Conservation (phyloP, 2,888 invertebrate species). For the Darwinula stevensoni region DNA sequence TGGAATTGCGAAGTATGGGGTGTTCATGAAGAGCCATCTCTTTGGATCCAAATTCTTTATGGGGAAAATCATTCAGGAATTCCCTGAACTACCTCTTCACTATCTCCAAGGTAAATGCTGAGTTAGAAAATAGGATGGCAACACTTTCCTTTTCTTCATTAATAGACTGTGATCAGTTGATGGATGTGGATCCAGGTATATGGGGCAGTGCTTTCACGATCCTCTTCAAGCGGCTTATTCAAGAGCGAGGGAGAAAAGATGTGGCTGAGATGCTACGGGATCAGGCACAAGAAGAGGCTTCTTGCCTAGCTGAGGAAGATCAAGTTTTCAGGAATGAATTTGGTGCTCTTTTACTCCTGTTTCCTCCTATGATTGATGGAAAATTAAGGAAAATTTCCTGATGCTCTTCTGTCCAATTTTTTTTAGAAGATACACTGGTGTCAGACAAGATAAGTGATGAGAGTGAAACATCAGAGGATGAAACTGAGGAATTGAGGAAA, state of each 20-base stretch:
- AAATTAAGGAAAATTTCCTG: too few species aligned
- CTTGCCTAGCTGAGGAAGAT: not conserved
- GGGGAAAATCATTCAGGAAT: conserved; percentile 15
- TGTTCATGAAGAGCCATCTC: conserved; percentile 16
- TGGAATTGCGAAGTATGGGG: conserved; percentile 19
- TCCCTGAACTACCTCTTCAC: conserved; percentile 17
- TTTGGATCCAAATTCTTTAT: conserved; percentile 18
- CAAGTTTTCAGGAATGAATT: too few species aligned
- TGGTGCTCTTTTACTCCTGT: too few species aligned
- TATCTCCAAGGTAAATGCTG: conserved; percentile 16
- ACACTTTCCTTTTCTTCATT: not conserved
- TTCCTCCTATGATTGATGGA: too few species aligned
- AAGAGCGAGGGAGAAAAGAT: conserved; percentile 13
- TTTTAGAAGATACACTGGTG: too few species aligned
- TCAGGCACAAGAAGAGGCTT: not conserved
- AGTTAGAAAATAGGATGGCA: conserved; percentile 1
- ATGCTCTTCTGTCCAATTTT: too few species aligned
- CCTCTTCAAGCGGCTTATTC: conserved; percentile 17
- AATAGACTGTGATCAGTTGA: not conserved
- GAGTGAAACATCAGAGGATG: too few species aligned
- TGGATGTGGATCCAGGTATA: conserved; percentile 14
- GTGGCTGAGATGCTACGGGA: conserved; percentile 9
- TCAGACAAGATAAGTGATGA: too few species aligned
- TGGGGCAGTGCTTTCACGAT: conserved; percentile 22
- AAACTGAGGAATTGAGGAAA: too few species aligned